phyloP scores from a whole-genome alignment of 2,797 vertebrate genomes.

The Urophycis tenuis region DNA sequence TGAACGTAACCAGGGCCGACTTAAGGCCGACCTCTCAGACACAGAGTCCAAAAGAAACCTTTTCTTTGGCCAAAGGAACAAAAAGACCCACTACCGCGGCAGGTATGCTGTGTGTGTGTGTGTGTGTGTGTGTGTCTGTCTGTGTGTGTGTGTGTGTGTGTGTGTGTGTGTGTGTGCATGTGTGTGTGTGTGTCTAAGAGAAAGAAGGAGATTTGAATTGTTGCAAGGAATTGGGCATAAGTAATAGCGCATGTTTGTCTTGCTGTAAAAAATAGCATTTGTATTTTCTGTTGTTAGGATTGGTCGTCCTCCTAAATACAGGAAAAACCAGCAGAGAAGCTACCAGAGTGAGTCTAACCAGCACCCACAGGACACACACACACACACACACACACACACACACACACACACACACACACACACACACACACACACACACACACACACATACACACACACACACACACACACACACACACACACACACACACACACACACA shows the following conservation, averaged over 20 bases:
- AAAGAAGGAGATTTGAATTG: too few species aligned
- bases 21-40: slow-evolving; percentile 87
- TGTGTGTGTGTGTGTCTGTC: slow-evolving; percentile 9
- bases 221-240: too few species aligned
- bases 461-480: background rate
- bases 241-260: background rate
- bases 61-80: slow-evolving; percentile 81
- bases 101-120: slow-evolving; percentile 67
- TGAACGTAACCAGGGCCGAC: slow-evolving; percentile 90
- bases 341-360: slow-evolving; percentile 81
- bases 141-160: slow-evolving; percentile 3
- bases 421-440: background rate
- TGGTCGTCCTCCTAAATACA: slow-evolving; percentile 94
- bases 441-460: background rate
- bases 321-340: slow-evolving; percentile 87
- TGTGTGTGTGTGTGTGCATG: background rate
- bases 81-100: slow-evolving; percentile 90
- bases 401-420: too few species aligned
- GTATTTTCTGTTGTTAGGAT: slow-evolving; percentile 68
- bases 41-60: slow-evolving; percentile 85
- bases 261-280: background rate
- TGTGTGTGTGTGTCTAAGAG: too few species aligned
- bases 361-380: background rate
- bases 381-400: background rate
- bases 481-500: too few species aligned